Conservation (phyloP, 2,113 vertebrate genomes). For the Bucco capensis region DNA sequence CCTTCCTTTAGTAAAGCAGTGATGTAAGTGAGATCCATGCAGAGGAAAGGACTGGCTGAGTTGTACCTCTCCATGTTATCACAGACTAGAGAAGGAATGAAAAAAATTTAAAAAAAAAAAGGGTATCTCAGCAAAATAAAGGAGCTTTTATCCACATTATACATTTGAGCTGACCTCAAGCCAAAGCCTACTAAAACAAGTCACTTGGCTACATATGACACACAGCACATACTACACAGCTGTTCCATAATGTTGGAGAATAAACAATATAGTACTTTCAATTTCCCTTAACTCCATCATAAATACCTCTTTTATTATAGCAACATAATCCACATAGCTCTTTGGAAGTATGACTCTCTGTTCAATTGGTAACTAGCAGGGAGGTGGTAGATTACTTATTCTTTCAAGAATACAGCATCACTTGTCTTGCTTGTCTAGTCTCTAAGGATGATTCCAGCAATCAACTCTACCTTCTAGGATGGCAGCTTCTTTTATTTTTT, state of each 20-base stretch:
- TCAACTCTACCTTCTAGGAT: not conserved
- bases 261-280: not conserved
- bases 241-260: not conserved
- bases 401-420: not conserved
- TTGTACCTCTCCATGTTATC: constrained; percentile 89
- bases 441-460: not conserved
- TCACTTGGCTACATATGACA: not conserved
- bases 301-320: not conserved
- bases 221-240: not conserved
- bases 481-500: not conserved
- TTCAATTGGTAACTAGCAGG: not conserved
- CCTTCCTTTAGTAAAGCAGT: constrained; percentile 93
- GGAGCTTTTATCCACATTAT: not conserved
- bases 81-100: constrained; percentile 80
- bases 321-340: not conserved
- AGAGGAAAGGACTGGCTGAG: constrained; percentile 90
- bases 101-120: not conserved
- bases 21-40: constrained; percentile 98
- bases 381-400: not conserved
- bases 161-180: not conserved
- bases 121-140: not conserved
- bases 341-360: not conserved
- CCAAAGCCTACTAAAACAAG: not conserved
- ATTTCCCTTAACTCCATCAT: not conserved
- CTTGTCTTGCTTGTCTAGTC: not conserved